Evolutionary conservation across 2,113 vertebrate species (phyloP), one percentile per base, ranked within the genome.

Genomic region (Mus spicilegus): DNA sequence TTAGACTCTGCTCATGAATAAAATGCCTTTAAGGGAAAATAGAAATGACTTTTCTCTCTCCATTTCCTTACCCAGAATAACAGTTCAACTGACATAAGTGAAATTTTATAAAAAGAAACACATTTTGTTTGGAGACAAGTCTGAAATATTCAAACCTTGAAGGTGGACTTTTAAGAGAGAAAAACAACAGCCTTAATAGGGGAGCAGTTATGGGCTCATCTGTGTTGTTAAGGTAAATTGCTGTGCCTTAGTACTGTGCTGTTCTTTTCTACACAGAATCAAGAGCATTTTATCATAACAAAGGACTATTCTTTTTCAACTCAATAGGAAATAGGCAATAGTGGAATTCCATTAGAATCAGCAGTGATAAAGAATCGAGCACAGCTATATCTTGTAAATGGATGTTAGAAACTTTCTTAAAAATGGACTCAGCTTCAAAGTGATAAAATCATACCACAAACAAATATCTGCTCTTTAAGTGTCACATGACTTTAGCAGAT

Each of bases 281-380:
- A 95, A 87, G 56, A 94, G 82, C 90, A 80, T 95, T 97, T 98
- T 98, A 97, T 96, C 90, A 96, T 96, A 96, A 97, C 93, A 97
- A 97, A 97, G 95, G 90, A 76, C 92, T 87, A 85, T 96, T 96
- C 90, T 97, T 97, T 96, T 93, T 56, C 61, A 86, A 84, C 89
- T 93, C 95, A 91, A 87, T 72, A 86, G 95, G 92, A 96, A 95
- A 84, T 46, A 91, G 46, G 77, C 5, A 94, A 75, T 84, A 96
- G 87, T 88, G 22, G 69, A 95, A 96, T 95, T 95, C 69, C 95
- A 95, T 95, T 96, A 95, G 87, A 91, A 89, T 49, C 78, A 39
- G 58, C 81, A 72, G 65, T 93, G 86, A 94, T 97, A 94, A 95
- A 89, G 69, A 94, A 94, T 96, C 87, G 67, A 90, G 51, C 51